These are phyloP conservation scores for Coronaproctus castanopsis DNA, from an alignment of 2,888 invertebrate genomes.

Conservation along the genomic window DNA sequence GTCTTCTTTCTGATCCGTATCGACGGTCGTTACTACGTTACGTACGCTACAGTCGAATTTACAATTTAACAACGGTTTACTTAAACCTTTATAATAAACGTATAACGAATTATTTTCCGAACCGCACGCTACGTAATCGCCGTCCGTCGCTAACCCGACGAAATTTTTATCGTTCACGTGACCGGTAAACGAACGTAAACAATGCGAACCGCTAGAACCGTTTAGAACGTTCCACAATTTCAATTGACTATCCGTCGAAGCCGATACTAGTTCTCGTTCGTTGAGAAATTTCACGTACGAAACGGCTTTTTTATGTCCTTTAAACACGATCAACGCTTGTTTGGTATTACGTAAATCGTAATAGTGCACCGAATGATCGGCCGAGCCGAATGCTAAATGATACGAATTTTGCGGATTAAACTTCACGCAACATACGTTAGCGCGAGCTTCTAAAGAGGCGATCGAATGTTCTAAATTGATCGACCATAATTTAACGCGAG, in stretches of 20 bases:
- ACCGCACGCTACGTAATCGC: slow-evolving; percentile 80
- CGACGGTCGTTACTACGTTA: slow-evolving; percentile 37
- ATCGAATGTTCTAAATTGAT: slow-evolving; percentile 69
- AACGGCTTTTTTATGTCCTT: slow-evolving; percentile 81
- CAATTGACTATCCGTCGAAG: slow-evolving; percentile 74
- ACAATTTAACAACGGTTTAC: slow-evolving; percentile 65
- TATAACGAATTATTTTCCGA: slow-evolving; percentile 86
- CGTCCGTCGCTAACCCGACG: slow-evolving; percentile 79
- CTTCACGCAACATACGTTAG: slow-evolving; percentile 88
- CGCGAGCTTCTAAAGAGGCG: slow-evolving; percentile 73
- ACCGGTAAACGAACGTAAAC: slow-evolving; percentile 67
- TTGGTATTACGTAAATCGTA: slow-evolving; percentile 74
- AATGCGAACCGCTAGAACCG: slow-evolving; percentile 37
- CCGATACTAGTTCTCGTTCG: slow-evolving; percentile 66
- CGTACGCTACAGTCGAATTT: slow-evolving; percentile 54
- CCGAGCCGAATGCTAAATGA: slow-evolving; percentile 85
- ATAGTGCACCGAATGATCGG: slow-evolving; percentile 90
- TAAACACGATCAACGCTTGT: slow-evolving; percentile 59
- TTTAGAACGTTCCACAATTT: slow-evolving; percentile 83
- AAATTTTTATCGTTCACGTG: slow-evolving; percentile 92
- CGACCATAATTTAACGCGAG: slow-evolving; percentile 80
- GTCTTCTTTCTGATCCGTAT: slow-evolving; percentile 55
- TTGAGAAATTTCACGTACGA: slow-evolving; percentile 84
- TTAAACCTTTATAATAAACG: slow-evolving; percentile 74
- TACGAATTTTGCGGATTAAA: slow-evolving; percentile 67